Percentiles rank a stretch among this genome's conserved stretches.
Conservation (phyloP, 2,113 vertebrate genomes). For the Brachirus orientalis region DNA sequence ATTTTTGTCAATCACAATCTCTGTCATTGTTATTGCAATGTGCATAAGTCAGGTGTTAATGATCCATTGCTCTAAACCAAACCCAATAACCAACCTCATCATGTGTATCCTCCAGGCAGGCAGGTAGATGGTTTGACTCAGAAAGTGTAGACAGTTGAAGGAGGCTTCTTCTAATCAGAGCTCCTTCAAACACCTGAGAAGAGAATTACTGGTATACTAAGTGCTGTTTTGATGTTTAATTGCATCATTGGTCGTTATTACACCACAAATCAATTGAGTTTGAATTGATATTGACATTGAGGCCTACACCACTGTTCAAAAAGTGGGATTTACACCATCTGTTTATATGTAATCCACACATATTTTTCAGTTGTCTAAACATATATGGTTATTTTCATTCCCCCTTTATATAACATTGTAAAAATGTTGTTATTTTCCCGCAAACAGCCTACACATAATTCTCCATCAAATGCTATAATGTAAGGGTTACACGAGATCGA, state of each 20-base stretch:
- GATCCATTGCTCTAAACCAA: slow-evolving; percentile 12
- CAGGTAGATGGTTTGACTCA: background rate
- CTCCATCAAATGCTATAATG: background rate
- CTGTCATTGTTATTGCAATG: slow-evolving; percentile 29
- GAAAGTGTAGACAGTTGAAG: background rate
- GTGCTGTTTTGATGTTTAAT: slow-evolving; percentile 8
- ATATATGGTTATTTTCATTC: background rate
- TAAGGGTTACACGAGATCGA: background rate
- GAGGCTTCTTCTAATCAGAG: slow-evolving; percentile 2
- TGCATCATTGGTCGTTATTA: background rate
- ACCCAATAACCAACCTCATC: slow-evolving; percentile 40
- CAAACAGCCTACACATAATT: background rate
- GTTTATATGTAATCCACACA: background rate
- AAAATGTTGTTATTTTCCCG: background rate
- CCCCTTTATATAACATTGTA: background rate
- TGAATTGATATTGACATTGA: slow-evolving; percentile 10
- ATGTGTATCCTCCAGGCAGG: slow-evolving; percentile 19
- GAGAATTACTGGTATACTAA: background rate
- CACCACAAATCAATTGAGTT: background rate
- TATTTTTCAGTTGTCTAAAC: background rate
- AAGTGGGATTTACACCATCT: background rate
- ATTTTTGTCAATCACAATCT: slow-evolving; percentile 45
- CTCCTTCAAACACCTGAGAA: slow-evolving; percentile 6
- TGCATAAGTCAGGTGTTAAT: slow-evolving; percentile 45
- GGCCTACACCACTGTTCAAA: background rate